These are phyloP conservation scores for Philypnodon macrostomus DNA, from an alignment of 2,797 vertebrate species.

Conservation along the genomic window DNA sequence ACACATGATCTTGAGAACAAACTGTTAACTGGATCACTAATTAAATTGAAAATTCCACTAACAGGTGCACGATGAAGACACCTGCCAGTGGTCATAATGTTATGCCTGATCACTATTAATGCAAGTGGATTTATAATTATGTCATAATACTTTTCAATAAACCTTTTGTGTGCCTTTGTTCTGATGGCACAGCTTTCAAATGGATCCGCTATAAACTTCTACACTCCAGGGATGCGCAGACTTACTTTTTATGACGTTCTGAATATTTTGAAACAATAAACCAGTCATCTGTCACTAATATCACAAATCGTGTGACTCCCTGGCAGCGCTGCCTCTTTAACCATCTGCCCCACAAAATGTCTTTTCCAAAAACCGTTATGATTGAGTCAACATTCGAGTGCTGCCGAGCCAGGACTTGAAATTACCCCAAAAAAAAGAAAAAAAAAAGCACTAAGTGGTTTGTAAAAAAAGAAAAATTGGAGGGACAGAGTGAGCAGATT, in stretches of 20 bases:
- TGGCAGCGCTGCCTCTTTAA: constrained; percentile 15
- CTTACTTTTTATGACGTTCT: neutral
- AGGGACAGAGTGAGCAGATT: neutral
- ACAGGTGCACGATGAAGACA: too few species aligned
- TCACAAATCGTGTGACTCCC: constrained; percentile 8
- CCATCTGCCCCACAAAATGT: constrained; percentile 17
- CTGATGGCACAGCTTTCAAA: too few species aligned
- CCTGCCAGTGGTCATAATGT: too few species aligned
- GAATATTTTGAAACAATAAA: constrained; percentile 23
- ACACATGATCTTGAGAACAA: too few species aligned
- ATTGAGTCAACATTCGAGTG: constrained; percentile 16
- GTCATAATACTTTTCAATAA: too few species aligned
- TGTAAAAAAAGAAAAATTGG: constrained; percentile 10
- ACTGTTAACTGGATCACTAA: too few species aligned
- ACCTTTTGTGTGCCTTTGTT: too few species aligned
- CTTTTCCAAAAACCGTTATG: constrained; percentile 10
- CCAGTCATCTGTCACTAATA: constrained; percentile 17
- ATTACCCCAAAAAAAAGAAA: neutral
- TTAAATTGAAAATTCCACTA: too few species aligned
- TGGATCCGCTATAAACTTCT: neutral
- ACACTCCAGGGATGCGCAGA: neutral
- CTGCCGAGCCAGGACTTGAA: neutral
- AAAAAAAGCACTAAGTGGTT: constrained; percentile 1
- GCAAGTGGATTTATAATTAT: too few species aligned
- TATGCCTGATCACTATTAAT: too few species aligned